A percentile compares a stretch with the other conserved stretches of the same genome.
Conservation (phyloP, 2,888 invertebrate genomes). For the Corbicula japonica region DNA sequence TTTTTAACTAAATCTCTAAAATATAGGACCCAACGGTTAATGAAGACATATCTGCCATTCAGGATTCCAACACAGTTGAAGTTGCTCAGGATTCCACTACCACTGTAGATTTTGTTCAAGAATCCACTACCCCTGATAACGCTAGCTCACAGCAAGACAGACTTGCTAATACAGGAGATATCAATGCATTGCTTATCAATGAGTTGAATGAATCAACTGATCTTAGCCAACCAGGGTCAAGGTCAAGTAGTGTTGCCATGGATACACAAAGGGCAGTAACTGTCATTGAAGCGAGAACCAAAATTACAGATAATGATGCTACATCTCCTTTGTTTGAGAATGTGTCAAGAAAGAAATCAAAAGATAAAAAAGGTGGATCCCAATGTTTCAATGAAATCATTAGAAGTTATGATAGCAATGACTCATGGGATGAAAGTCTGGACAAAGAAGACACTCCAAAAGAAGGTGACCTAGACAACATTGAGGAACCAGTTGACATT, state of each 20-base stretch:
- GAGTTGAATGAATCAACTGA: conserved; percentile 60
- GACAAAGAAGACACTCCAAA: conserved; percentile 30
- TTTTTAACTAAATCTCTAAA: too few species aligned
- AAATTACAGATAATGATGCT: conserved; percentile 40
- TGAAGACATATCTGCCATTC: conserved; percentile 25
- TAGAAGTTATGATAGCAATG: conserved; percentile 4
- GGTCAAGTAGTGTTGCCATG: conserved; percentile 55
- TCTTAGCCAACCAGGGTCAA: conserved; percentile 54
- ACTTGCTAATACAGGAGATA: conserved; percentile 63
- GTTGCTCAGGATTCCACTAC: conserved; percentile 34
- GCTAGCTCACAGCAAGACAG: conserved; percentile 36
- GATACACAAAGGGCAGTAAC: conserved; percentile 45
- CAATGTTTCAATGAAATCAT: neutral
- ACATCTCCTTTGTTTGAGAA: conserved; percentile 37
- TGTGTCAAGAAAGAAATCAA: conserved; percentile 21
- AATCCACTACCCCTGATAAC: conserved; percentile 41
- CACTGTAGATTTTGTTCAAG: conserved; percentile 29
- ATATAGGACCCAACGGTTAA: conserved; percentile 28
- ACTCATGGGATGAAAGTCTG: conserved; percentile 44
- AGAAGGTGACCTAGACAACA: conserved; percentile 7
- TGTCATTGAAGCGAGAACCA: conserved; percentile 53
- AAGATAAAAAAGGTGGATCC: too few species aligned
- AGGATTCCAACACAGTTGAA: conserved; percentile 33
- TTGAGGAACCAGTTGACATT: neutral
- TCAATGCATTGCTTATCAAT: conserved; percentile 53